Evolutionary conservation across 2,797 vertebrate species (phyloP).

Genomic region (Crenuchus spilurus): DNA sequence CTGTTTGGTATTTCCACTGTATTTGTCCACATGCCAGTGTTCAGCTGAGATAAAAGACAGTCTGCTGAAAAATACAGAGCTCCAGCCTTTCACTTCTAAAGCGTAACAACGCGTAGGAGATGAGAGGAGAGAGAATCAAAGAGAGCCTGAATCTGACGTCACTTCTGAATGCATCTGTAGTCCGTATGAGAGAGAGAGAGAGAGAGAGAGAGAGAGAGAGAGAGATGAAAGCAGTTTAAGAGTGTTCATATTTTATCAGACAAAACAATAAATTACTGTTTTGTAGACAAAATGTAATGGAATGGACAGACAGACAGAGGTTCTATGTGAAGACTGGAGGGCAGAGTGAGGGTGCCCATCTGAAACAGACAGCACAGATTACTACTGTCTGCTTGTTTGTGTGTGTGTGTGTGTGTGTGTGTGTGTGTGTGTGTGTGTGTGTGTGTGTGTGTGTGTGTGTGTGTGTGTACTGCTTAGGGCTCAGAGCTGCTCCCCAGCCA

Average conservation of each 20-base stretch:
- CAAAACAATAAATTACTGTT: not conserved
- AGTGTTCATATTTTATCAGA: not conserved
- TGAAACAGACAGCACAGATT: conserved; percentile 7
- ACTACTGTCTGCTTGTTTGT: not conserved
- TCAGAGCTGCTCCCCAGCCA: conserved; percentile 10
- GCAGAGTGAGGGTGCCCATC: conserved; percentile 1
- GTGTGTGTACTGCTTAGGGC: conserved; percentile 1
- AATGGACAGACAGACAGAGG: not conserved
- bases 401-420: not conserved
- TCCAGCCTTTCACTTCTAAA: conserved; percentile 46
- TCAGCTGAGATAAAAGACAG: conserved; percentile 45
- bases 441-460: not conserved
- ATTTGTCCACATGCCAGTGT: conserved; percentile 39
- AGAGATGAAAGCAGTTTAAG: not conserved
- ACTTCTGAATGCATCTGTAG: not conserved
- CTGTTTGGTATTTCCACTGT: conserved; percentile 31
- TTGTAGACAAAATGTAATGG: not conserved
- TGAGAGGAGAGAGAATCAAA: conserved; percentile 13
- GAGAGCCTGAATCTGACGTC: conserved; percentile 36
- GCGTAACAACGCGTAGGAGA: conserved; percentile 26
- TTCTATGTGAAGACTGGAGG: conserved; percentile 3
- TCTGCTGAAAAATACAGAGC: conserved; percentile 27
- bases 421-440: conserved; percentile 5
- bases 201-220: not conserved
- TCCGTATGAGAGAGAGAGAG: conserved; percentile 15